Evolutionary conservation across 2,888 invertebrate species (phyloP).

Genomic region (Epinotia ramella): DNA sequence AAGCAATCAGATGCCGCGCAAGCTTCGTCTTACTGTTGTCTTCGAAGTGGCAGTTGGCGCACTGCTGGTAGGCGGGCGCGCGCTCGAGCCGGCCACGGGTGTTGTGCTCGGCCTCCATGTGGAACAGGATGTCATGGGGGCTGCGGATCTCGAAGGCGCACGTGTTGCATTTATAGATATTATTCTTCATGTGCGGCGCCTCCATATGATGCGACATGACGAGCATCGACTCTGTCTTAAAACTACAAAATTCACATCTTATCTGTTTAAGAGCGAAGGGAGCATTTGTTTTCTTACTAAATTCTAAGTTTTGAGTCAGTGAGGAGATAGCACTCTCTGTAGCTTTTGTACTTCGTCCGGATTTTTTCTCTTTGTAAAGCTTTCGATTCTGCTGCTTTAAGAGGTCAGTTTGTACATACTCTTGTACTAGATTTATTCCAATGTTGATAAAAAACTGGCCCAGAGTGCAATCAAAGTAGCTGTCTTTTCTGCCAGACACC

Average conservation of each 20-base stretch:
- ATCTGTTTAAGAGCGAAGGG: conserved; percentile 92
- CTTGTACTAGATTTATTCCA: conserved; percentile 96
- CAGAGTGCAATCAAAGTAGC: conserved; percentile 94
- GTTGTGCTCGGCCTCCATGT: conserved; percentile 97
- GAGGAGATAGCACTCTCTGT: conserved; percentile 94
- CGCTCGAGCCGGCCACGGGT: conserved; percentile 94
- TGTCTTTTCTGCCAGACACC: conserved; percentile 84
- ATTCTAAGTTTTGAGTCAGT: conserved; percentile 93
- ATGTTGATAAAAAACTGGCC: conserved; percentile 97
- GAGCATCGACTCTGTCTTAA: conserved; percentile 94
- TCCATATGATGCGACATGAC: conserved; percentile 96
- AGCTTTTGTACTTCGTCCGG: conserved; percentile 87
- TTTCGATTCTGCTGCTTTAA: conserved; percentile 95
- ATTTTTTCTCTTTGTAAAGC: conserved; percentile 88
- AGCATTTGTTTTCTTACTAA: conserved; percentile 94
- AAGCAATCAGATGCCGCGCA: conserved; percentile 94
- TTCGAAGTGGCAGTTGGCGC: conserved; percentile 97
- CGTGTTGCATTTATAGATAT: conserved; percentile 94
- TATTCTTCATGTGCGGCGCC: conserved; percentile 96
- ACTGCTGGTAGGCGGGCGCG: conserved; percentile 96
- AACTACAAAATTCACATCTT: conserved; percentile 96
- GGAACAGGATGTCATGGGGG: conserved; percentile 95
- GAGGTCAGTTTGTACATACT: conserved; percentile 96
- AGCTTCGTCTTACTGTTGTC: conserved; percentile 97
- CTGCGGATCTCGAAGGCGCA: conserved; percentile 94